Evolutionary conservation across 2,113 vertebrate species (phyloP).

Genomic region (Columbina picui): DNA sequence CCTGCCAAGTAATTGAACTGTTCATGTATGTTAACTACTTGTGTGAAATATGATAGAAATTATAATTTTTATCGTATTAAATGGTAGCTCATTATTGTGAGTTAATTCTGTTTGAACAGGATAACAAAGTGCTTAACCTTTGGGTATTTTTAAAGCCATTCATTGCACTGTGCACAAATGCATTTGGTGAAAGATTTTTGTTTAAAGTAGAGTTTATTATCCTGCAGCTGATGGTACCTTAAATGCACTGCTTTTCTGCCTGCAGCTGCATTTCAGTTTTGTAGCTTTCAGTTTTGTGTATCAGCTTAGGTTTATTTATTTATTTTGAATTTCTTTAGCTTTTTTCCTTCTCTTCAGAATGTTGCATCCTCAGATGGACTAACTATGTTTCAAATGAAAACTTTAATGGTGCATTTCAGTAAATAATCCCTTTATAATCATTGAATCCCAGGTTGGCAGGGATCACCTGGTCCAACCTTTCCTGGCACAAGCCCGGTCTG

Average conservation of each 20-base stretch:
- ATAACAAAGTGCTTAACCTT: background rate
- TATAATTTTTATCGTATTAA: background rate
- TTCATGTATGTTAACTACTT: background rate
- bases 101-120: background rate
- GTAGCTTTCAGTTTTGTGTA: background rate
- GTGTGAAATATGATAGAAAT: background rate
- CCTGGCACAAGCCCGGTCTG: too few relatives aligned
- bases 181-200: background rate
- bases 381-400: background rate
- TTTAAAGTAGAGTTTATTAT: background rate
- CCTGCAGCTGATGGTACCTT: background rate
- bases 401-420: background rate
- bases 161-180: background rate
- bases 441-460: too few relatives aligned
- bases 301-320: background rate
- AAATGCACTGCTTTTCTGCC: background rate
- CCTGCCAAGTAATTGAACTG: background rate
- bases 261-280: background rate
- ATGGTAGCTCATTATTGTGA: background rate
- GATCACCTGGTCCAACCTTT: too few relatives aligned
- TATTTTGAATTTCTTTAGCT: background rate
- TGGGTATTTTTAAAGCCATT: background rate
- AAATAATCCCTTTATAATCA: background rate
- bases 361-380: background rate
- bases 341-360: background rate